These are phyloP conservation scores for Meriones unguiculatus DNA, from an alignment of 2,113 vertebrate genomes.

Conservation along the genomic window DNA sequence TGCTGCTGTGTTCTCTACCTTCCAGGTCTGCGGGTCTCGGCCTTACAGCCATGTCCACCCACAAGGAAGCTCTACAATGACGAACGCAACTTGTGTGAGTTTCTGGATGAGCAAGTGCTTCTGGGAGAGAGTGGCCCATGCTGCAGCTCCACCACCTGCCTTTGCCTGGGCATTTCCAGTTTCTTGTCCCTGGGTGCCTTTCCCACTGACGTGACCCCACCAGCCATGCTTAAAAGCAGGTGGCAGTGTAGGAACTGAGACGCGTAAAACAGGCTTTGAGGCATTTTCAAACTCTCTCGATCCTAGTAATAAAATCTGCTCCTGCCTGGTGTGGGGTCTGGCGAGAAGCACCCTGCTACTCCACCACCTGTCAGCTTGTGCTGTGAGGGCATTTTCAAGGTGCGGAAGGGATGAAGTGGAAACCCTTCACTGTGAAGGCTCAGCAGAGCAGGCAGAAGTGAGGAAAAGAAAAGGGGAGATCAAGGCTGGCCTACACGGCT, in stretches of 20 bases:
- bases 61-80: neutral
- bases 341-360: neutral
- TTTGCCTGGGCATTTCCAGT: neutral
- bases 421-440: neutral
- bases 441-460: neutral
- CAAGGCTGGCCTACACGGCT: neutral
- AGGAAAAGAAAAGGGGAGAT: neutral
- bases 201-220: neutral
- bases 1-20: neutral
- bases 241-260: neutral
- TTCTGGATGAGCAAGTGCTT: neutral
- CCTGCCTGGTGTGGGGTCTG: neutral
- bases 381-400: neutral
- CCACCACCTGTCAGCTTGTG: neutral
- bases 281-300: neutral
- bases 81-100: neutral
- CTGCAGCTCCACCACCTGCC: neutral
- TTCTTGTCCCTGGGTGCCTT: neutral
- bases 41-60: accelerated
- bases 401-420: neutral
- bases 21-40: neutral
- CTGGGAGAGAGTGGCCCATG: neutral
- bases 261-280: neutral
- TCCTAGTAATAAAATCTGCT: neutral
- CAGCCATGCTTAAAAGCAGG: neutral